Evolutionary conservation across 2,113 vertebrate species (phyloP).

Genomic region (Heterocephalus glaber): DNA sequence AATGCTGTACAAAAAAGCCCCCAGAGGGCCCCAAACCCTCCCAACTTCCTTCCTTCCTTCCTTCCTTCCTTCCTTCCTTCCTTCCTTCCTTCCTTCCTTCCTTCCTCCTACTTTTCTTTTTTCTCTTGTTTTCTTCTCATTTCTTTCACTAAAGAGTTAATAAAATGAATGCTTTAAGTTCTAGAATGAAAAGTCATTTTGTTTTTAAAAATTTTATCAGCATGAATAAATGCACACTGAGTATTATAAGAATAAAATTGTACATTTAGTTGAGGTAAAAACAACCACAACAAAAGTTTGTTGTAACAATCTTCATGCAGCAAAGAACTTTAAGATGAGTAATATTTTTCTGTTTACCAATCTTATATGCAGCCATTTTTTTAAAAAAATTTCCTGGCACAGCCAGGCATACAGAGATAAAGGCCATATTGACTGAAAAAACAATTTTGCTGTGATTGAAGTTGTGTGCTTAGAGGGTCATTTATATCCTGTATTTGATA

Average conservation of each 20-base stretch:
- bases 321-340: slow-evolving; percentile 66
- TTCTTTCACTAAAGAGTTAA: neutral
- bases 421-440: slow-evolving; percentile 67
- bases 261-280: neutral
- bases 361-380: slow-evolving; percentile 63
- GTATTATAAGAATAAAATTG: slow-evolving; percentile 22
- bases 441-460: slow-evolving; percentile 61
- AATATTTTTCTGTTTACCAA: slow-evolving; percentile 72
- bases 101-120: neutral
- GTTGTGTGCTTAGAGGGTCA: slow-evolving; percentile 58
- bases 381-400: slow-evolving; percentile 74
- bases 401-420: slow-evolving; percentile 71
- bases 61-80: too few species aligned
- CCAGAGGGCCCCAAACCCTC: neutral
- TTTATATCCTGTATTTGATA: slow-evolving; percentile 34
- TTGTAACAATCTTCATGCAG: neutral
- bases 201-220: neutral
- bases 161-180: slow-evolving; percentile 7
- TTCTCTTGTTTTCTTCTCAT: neutral
- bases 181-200: slow-evolving; percentile 20
- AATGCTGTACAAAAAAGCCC: neutral
- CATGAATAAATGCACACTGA: neutral
- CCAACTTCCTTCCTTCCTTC: neutral
- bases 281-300: neutral
- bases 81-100: neutral